phyloP scores from a whole-genome alignment of 1,140 invertebrate species.

The Aricia agestis region DNA sequence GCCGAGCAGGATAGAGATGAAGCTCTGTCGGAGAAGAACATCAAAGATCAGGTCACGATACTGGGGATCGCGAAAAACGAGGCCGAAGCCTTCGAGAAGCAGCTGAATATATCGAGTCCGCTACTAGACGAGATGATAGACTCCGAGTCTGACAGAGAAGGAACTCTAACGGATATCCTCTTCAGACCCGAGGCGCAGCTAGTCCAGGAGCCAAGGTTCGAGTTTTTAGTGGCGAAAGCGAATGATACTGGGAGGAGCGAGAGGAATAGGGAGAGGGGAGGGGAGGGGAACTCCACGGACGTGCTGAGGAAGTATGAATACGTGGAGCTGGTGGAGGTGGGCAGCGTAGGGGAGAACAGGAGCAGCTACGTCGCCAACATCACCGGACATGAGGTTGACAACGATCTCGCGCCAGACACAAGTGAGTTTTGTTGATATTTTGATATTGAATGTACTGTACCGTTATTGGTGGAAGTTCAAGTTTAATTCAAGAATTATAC shows the following conservation, averaged over 20 bases:
- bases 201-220: conserved; percentile 51
- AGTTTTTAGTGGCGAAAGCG: conserved; percentile 55
- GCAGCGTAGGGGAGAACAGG: conserved; percentile 49
- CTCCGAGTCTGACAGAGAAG: conserved; percentile 64
- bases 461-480: no score
- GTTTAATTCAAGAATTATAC: no score
- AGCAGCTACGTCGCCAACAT: conserved; percentile 60
- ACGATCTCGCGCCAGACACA: conserved; percentile 67
- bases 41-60: conserved; percentile 45
- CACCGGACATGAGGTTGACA: conserved; percentile 65
- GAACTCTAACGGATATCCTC: conserved; percentile 60
- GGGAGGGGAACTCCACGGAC: conserved; percentile 55
- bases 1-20: conserved; percentile 62
- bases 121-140: conserved; percentile 63
- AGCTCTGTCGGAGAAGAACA: conserved; percentile 48
- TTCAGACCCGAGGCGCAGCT: conserved; percentile 55
- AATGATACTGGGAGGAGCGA: conserved; percentile 36
- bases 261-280: conserved; percentile 37
- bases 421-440: conserved; percentile 53
- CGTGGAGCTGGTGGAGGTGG: conserved; percentile 66
- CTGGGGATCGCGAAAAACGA: conserved; percentile 49
- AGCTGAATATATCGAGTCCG: conserved; percentile 65
- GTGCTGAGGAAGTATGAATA: conserved; percentile 59
- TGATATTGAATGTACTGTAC: background rate
- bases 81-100: conserved; percentile 49